phyloP scores from a whole-genome alignment of 2,797 vertebrate genomes.

The Megaceryle alcyon region DNA sequence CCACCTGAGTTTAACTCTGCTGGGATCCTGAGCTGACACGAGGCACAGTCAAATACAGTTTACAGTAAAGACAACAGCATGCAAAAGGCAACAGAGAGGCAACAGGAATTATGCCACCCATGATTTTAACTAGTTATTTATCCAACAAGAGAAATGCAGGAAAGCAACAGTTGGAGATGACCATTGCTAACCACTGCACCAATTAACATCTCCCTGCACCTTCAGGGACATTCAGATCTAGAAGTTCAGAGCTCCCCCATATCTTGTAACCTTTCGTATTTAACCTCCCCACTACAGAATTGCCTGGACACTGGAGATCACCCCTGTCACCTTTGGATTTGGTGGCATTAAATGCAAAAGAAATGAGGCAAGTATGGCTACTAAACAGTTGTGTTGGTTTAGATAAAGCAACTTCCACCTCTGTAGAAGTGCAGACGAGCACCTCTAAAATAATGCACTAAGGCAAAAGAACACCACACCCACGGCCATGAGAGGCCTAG shows the following conservation, averaged over 20 bases:
- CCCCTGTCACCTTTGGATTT: not conserved
- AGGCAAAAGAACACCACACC: not conserved
- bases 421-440: not conserved
- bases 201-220: not conserved
- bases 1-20: not conserved
- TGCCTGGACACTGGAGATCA: rapidly evolving
- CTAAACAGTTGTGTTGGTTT: not conserved
- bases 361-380: not conserved
- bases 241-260: not conserved
- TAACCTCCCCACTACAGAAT: not conserved
- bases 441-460: not conserved
- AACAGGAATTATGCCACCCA: not conserved
- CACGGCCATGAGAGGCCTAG: not conserved
- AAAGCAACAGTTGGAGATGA: not conserved
- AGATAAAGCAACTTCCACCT: not conserved
- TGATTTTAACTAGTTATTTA: not conserved
- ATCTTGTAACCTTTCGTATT: not conserved
- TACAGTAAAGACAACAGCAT: not conserved
- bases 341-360: not conserved
- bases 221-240: not conserved
- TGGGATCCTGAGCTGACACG: not conserved
- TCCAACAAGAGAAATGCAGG: not conserved
- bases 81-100: not conserved
- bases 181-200: not conserved
- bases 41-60: rapidly evolving